phyloP scores from a whole-genome alignment of 2,888 invertebrate genomes.

The Mimumesa dahlbomi region DNA sequence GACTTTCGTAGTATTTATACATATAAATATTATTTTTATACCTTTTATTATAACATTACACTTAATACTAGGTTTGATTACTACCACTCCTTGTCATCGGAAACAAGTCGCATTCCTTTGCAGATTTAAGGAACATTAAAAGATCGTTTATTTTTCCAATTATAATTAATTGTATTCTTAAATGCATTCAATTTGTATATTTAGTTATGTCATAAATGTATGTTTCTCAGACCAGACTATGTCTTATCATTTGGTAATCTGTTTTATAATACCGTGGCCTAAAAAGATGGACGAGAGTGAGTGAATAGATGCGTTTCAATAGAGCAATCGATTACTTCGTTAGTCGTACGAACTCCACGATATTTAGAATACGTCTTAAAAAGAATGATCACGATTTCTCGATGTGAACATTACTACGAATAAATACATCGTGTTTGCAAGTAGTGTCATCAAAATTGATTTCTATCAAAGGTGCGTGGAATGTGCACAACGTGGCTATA shows the following conservation, averaged over 20 bases:
- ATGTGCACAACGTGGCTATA: constrained; percentile 59
- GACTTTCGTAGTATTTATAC: too few relatives aligned
- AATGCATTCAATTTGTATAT: constrained; percentile 57
- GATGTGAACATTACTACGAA: constrained; percentile 29
- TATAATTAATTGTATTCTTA: constrained; percentile 52
- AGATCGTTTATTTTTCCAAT: constrained; percentile 58
- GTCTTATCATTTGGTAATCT: constrained; percentile 27
- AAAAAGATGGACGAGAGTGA: neutral
- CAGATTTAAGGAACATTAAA: constrained; percentile 56
- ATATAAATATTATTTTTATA: too few relatives aligned
- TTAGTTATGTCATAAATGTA: constrained; percentile 42
- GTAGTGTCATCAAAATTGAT: constrained; percentile 39
- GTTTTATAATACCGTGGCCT: constrained; percentile 5
- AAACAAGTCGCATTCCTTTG: constrained; percentile 31
- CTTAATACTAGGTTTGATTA: too few relatives aligned
- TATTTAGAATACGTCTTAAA: constrained; percentile 34
- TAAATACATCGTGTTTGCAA: constrained; percentile 28
- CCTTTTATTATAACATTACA: too few relatives aligned
- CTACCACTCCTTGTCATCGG: constrained; percentile 26
- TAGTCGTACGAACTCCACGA: constrained; percentile 14
- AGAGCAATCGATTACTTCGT: constrained; percentile 6
- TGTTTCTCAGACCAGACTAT: constrained; percentile 34
- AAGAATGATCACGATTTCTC: constrained; percentile 27
- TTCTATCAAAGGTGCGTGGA: constrained; percentile 58
- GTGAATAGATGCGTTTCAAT: constrained; percentile 2